Base-by-base conservation (phyloP, 2,888 invertebrate genomes). In the Eurois occulta region DNA sequence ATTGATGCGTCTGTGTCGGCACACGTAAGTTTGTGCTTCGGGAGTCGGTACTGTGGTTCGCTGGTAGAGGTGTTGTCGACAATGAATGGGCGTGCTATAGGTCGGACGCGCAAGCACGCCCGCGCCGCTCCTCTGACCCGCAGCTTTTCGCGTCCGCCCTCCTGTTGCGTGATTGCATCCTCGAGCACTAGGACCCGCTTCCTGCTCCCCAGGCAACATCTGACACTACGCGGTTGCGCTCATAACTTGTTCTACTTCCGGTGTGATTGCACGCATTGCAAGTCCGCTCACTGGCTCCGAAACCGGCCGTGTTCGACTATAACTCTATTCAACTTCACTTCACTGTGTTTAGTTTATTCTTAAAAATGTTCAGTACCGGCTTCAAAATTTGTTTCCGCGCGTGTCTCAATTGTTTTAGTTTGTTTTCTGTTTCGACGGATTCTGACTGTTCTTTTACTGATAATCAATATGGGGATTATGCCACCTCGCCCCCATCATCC, bases 31-130 rank as follows among this genome's bases (percentile, higher is more conserved):
- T 66, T 75, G 75, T 80, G 81, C 46, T 77, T 43, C 72, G 60
- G 38, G 41, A 68, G 55, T 69, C 77, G 75, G 74, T 74, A 77
- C 55, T n/a, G 78, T 72, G 64, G 75, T 72, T 6, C 62, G 58
- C 66, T 81, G 84, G 80, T 80, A 80, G 85, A 78, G 72, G 74
- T 75, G 71, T 70, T 71, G 52, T 68, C 64, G 81, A 83, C 89
- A 86, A 90, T 87, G 86, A 86, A 87, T 90, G 90, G 90, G 91
- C 91, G 92, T 91, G 91, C 88, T 86, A 78, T 73, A 55, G 93
- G 93, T 94, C 94, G 93, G 93, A 80, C 84, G 88, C 87, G 91
- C 90, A 90, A 88, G 86, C 90, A 91, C 92, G 91, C 91, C 92
- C 91, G 91, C 91, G 88, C 87, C 80, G 71, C 89, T 81, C 84